Evolutionary conservation across 1,140 invertebrate genomes (phyloP).

Genomic region (Araneus ventricosus): DNA sequence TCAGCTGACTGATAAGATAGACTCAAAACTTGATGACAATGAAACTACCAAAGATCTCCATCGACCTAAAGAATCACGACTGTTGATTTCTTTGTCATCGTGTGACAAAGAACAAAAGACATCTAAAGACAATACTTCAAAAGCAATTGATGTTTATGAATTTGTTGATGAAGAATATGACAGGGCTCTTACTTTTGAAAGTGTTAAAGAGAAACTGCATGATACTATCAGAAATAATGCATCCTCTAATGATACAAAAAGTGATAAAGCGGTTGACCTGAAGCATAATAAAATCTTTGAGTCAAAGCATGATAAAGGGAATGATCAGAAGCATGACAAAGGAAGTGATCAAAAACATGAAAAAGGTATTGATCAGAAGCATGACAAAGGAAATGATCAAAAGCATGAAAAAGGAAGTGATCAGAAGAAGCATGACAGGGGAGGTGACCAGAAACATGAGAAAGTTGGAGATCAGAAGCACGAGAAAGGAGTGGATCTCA

Average conservation of each 20-base stretch:
- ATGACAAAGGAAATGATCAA: conserved; percentile 30
- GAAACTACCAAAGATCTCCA: conserved; percentile 67
- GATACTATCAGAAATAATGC: conserved; percentile 65
- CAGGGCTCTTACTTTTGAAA: conserved; percentile 73
- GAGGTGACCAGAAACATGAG: conserved; percentile 19
- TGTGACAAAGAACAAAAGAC: conserved; percentile 70
- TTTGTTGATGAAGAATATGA: conserved; percentile 78
- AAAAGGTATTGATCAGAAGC: conserved; percentile 13
- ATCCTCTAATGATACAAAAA: not conserved
- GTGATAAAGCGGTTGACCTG: conserved; percentile 19
- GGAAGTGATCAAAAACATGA: conserved; percentile 11
- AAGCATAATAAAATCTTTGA: conserved; percentile 61
- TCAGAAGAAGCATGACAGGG: not conserved
- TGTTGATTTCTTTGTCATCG: conserved; percentile 53
- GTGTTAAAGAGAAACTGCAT: conserved; percentile 70
- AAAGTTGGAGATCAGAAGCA: conserved; percentile 34
- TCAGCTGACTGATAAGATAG: conserved; percentile 50
- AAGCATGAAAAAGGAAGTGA: conserved; percentile 39
- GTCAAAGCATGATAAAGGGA: conserved; percentile 28
- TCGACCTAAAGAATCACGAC: conserved; percentile 69
- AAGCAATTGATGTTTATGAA: conserved; percentile 77
- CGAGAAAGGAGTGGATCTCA: conserved; percentile 38
- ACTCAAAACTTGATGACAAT: conserved; percentile 47
- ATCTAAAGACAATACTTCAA: conserved; percentile 56
- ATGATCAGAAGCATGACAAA: conserved; percentile 23